These are phyloP conservation scores for Tetramorium simillimum DNA, from an alignment of 1,140 invertebrate genomes.

Conservation along the genomic window DNA sequence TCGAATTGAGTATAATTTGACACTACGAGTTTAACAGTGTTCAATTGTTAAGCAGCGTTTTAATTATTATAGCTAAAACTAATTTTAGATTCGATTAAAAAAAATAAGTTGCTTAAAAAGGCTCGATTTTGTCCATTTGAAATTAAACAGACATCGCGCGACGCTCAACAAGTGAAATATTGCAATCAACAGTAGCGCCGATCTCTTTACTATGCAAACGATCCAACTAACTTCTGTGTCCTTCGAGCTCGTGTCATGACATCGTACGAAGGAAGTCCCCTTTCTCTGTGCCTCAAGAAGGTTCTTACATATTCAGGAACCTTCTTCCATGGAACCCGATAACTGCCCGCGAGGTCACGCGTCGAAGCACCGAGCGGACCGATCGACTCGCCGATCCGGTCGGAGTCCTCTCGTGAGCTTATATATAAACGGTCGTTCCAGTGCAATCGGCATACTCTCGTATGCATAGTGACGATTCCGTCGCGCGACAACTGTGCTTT, in stretches of 20 bases:
- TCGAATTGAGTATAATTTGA: no score
- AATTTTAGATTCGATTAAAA: neutral
- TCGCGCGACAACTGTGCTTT: slow-evolving; percentile 33
- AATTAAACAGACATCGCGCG: slow-evolving; percentile 7
- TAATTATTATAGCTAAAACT: neutral
- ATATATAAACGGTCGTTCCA: slow-evolving; percentile 45
- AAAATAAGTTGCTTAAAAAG: neutral
- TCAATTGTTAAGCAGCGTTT: neutral
- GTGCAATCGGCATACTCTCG: slow-evolving; percentile 38
- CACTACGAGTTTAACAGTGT: no score
- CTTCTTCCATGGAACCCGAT: slow-evolving; percentile 70
- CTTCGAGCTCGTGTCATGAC: slow-evolving; percentile 64
- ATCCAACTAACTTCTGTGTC: slow-evolving; percentile 60
- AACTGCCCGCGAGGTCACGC: slow-evolving; percentile 62
- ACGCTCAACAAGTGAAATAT: neutral
- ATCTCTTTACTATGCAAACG: slow-evolving; percentile 71
- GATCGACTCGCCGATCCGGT: slow-evolving; percentile 56
- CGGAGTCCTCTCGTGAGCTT: slow-evolving; percentile 45
- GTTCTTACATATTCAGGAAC: slow-evolving; percentile 68
- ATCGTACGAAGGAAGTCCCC: slow-evolving; percentile 74
- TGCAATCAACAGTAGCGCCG: slow-evolving; percentile 37
- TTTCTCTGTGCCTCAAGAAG: slow-evolving; percentile 10
- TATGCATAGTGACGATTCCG: slow-evolving; percentile 34
- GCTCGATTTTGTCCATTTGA: neutral
- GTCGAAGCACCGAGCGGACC: slow-evolving; percentile 37